Evolutionary conservation across 2,797 vertebrate species (phyloP), one percentile per base, ranked within the genome.

Genomic region (Pseudomugil tenellus): DNA sequence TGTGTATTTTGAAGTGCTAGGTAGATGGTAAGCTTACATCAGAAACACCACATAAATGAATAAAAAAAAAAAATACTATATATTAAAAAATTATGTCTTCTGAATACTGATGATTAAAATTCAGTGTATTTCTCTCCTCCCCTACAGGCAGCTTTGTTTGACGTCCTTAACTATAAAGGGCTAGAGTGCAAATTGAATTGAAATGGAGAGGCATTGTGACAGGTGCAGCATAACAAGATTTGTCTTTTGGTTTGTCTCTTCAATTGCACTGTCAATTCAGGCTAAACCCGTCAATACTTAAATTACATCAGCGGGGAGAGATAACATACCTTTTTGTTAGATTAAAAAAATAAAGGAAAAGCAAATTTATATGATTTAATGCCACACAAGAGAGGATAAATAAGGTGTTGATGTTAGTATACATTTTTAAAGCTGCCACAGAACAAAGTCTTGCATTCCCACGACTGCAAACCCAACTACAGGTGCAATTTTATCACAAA

Each of bases 81-180:
- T 25, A 56, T 4, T 60, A 39, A 56, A 57, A 52, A 48, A n/a
- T 31, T 1, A 48, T 19, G 49, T 48, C 53, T 17, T 8, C n/a
- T 68, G 35, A 73, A 76, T 55, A 61, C 28, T 21, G 23, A 14
- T 41, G 0, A 71, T 78, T 10, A 64, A 59, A 23, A 54, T 51
- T 53, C 34, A 21, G 31, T 59, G 46, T 57, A 49, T 53, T 63
- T 67, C 63, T 62, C 39, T 14, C 58, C 35, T 32, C 54, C 41
- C 49, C 51, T 46, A 34, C 1, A 17, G 61, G 46, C 66, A 32
- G 51, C 74, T 84, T 78, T 87, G 75, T 89, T 87, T 89, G 83
- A 74, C 72, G 54, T 67, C 35, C 63, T 51, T 80, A 82, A 88
- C 70, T 59, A 77, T 29, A 74, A 63, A 21, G 51, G 52, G 67